A percentile compares a stretch with the other conserved stretches of the same genome.
Conservation (phyloP, 2,888 invertebrate genomes). For the Andrena marginata region DNA sequence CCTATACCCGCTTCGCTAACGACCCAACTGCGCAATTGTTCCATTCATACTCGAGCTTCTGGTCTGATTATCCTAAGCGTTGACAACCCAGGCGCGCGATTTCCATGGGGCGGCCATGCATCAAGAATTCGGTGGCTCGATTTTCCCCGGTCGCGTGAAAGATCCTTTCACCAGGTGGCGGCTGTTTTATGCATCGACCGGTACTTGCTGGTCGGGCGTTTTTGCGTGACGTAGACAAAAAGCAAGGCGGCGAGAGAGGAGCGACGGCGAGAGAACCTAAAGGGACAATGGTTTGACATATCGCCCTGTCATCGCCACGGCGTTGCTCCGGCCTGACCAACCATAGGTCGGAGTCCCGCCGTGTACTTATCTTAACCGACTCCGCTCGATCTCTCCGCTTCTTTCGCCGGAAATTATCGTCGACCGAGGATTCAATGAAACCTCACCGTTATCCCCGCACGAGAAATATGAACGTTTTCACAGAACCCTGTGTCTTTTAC, state of each 20-base stretch:
- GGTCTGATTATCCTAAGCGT: too few relatives aligned
- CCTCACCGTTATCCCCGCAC: slow-evolving; percentile 54
- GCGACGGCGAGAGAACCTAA: slow-evolving; percentile 58
- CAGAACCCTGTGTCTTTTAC: slow-evolving; percentile 44
- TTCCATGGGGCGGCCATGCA: background rate
- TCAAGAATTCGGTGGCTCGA: slow-evolving; percentile 12
- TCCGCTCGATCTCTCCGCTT: slow-evolving; percentile 59
- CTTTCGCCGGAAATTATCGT: slow-evolving; percentile 69
- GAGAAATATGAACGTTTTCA: slow-evolving; percentile 68
- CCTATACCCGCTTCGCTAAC: too few relatives aligned
- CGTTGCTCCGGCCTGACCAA: slow-evolving; percentile 68
- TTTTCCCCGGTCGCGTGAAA: slow-evolving; percentile 31
- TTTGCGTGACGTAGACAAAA: slow-evolving; percentile 67
- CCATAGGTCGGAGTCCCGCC: slow-evolving; percentile 65
- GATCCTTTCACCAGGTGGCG: slow-evolving; percentile 49
- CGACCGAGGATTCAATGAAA: slow-evolving; percentile 66
- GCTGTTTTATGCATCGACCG: slow-evolving; percentile 66
- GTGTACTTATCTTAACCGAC: slow-evolving; percentile 72
- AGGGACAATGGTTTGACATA: slow-evolving; percentile 81
- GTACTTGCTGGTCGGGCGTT: slow-evolving; percentile 50
- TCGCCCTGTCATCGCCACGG: slow-evolving; percentile 80
- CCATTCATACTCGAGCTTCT: too few relatives aligned
- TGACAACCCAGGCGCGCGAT: too few relatives aligned
- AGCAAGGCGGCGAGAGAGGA: slow-evolving; percentile 60
- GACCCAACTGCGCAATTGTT: too few relatives aligned